Evolutionary conservation across 2,113 vertebrate species (phyloP).

Genomic region (Cyprinus carpio): DNA sequence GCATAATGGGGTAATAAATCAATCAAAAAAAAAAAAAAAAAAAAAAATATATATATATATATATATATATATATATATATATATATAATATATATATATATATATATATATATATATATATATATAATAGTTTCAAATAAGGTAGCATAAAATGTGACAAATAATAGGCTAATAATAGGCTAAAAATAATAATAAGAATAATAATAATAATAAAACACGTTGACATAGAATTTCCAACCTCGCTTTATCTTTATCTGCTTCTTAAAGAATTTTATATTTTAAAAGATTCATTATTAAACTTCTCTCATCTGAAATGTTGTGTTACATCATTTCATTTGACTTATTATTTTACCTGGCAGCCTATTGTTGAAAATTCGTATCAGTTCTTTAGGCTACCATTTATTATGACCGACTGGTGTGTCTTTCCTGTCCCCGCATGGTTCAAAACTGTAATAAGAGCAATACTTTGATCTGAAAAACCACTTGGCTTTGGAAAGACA

Average conservation of each 20-base stretch:
- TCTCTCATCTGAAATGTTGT: not conserved
- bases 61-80: no score
- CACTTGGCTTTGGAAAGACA: not conserved
- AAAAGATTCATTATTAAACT: not conserved
- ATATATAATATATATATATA: no score
- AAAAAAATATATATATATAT: no score
- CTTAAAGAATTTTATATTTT: not conserved
- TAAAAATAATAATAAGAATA: no score
- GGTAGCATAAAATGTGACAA: not conserved
- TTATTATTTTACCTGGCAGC: not conserved
- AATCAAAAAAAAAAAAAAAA: no score
- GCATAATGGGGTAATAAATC: not conserved
- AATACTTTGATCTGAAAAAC: not conserved
- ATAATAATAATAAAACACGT: not conserved
- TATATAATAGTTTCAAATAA: not conserved
- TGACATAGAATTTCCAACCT: not conserved
- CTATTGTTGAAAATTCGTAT: not conserved
- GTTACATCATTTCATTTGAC: not conserved
- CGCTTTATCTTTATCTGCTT: not conserved
- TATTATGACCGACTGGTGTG: not conserved
- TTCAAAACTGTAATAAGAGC: not conserved
- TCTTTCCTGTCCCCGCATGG: not conserved
- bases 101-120: no score
- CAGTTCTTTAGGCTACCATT: not conserved
- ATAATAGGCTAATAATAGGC: no score